These are phyloP conservation scores for Otocyon megalotis DNA, from an alignment of 2,113 vertebrate genomes.

Conservation along the genomic window DNA sequence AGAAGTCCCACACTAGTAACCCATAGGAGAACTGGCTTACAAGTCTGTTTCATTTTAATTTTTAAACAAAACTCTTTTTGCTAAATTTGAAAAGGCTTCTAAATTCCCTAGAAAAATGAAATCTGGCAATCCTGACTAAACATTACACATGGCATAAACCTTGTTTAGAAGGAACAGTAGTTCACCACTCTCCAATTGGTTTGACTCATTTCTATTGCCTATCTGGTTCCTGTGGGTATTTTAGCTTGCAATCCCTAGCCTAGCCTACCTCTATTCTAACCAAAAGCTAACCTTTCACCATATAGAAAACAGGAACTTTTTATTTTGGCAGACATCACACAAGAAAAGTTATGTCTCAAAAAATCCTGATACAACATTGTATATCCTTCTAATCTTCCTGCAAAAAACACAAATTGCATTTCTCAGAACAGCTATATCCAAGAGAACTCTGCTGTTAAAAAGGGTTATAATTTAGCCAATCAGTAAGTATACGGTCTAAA, in stretches of 20 bases:
- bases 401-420: slow-evolving; percentile 2
- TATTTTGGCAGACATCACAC: neutral
- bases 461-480: neutral
- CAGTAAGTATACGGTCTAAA: neutral
- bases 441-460: neutral
- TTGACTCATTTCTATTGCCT: neutral
- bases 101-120: neutral
- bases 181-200: neutral
- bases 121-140: neutral
- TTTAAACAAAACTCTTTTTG: neutral
- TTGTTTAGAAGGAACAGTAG: neutral
- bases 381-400: neutral
- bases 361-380: neutral
- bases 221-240: neutral
- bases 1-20: neutral
- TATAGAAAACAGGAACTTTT: neutral
- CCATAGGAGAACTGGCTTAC: neutral
- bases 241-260: neutral
- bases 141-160: neutral
- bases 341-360: slow-evolving; percentile 1
- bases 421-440: neutral
- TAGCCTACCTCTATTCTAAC: neutral
- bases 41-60: neutral
- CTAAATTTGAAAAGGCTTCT: neutral
- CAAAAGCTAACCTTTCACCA: neutral